Base-by-base conservation (phyloP, 2,888 invertebrate genomes). In the Drosophila monieri region DNA sequence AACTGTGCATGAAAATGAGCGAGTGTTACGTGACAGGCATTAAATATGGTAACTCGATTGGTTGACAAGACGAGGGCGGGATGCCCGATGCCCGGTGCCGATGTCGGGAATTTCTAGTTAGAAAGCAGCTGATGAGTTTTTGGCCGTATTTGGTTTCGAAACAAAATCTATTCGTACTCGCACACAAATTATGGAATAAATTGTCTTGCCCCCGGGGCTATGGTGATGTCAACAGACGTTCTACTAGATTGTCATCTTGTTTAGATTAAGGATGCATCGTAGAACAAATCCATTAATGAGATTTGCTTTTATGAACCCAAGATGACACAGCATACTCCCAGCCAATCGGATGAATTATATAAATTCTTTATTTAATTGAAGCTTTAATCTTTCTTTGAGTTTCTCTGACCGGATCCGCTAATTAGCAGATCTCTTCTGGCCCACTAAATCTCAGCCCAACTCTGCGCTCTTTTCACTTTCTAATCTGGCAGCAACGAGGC, bases 1-100 rank as follows among this genome's bases (percentile, higher is more conserved):
- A 76, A 81, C 79, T 81, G 88, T 83, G 83, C 80, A 77, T 87
- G 77, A 64, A 75, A 88, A 79, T 77, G 77, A 72, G 57, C 59
- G 54, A 60, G 61, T 44, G 66, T 80, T 81, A 88, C 88, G 81
- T 88, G 81, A 79, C 80, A 57, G 46, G 88, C 71, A 87, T 84
- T 65, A 52, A 41, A 76, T 73, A 59, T 62, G 56, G 44, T 30
- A 53, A 49, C 46, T 46, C 35, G 53, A 53, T 49, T 49, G 43
- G 32, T 25, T 18, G 41, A 23, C 6, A 37, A 25, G 27, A 39
- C n/a, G 21, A 9, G 46, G 52, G n/a, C 21, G 18, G 39, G 68
- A 32, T 25, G 68, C 32, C 21, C 21, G 21, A 23, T 23, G 21
- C 4, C 21, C 21, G 58, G 6, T 25, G 25, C 18, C 21, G 58